phyloP scores from a whole-genome alignment of 2,888 invertebrate genomes.

The Penaeus monodon region DNA sequence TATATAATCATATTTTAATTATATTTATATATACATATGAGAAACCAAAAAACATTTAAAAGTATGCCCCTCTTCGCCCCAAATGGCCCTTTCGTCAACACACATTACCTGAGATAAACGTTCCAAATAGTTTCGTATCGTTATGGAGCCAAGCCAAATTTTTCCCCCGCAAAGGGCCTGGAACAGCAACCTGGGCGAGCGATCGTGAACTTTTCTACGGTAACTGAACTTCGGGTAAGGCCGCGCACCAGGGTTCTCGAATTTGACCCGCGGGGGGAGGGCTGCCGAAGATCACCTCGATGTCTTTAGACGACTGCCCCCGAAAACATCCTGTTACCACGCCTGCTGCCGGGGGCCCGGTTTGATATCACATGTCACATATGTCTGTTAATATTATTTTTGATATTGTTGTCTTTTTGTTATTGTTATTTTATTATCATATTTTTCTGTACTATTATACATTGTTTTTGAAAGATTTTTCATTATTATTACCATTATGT shows the following conservation, averaged over 20 bases:
- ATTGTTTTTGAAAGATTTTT: too few species aligned
- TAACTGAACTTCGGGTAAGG: conserved; percentile 10
- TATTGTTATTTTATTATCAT: too few species aligned
- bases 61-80: background rate
- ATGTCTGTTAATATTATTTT: too few species aligned
- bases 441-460: too few species aligned
- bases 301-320: conserved; percentile 6
- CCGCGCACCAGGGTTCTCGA: conserved; percentile 15
- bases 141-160: conserved; percentile 18
- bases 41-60: background rate
- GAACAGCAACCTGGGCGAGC: background rate
- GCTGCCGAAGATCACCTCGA: conserved; percentile 16
- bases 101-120: conserved; percentile 28
- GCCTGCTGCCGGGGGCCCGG: background rate
- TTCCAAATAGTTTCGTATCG: conserved; percentile 14
- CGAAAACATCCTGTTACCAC: conserved; percentile 38
- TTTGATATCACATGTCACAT: too few species aligned
- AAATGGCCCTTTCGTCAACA: background rate
- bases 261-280: conserved; percentile 6
- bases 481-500: too few species aligned
- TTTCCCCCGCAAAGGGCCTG: conserved; percentile 9
- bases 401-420: too few species aligned
- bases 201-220: conserved; percentile 30
- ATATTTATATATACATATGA: too few species aligned
- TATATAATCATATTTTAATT: too few species aligned